Conservation (phyloP, 2,888 invertebrate species). For the Agonopterix heracliana region DNA sequence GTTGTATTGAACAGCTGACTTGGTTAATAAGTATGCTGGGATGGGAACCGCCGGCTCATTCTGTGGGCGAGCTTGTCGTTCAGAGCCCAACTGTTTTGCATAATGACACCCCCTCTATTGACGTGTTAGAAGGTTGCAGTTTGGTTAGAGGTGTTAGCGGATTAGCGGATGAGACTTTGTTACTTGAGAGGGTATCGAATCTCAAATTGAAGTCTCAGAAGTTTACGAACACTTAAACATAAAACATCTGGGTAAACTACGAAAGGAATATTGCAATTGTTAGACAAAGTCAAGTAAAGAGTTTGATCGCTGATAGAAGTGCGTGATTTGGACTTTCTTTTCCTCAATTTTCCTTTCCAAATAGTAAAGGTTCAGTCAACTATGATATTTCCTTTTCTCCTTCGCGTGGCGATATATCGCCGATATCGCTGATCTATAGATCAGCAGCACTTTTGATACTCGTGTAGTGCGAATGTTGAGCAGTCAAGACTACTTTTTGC, state of each 20-base stretch:
- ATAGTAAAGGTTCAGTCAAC: no score
- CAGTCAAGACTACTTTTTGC: no score
- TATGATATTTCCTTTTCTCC: no score
- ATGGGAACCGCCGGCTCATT: conserved; percentile 18
- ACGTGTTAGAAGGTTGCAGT: conserved; percentile 3
- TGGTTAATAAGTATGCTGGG: conserved; percentile 19
- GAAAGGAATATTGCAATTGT: neutral
- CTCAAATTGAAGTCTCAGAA: neutral
- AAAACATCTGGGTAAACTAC: neutral
- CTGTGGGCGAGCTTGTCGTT: conserved; percentile 20
- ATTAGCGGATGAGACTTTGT: neutral
- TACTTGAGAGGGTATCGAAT: neutral
- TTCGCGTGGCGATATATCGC: no score
- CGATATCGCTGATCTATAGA: no score
- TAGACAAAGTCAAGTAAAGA: neutral
- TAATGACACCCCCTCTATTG: conserved; percentile 25
- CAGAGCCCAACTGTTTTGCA: conserved; percentile 22
- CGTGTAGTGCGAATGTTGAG: no score
- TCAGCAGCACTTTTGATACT: no score
- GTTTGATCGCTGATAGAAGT: no score
- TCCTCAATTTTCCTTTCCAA: no score
- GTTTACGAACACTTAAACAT: neutral
- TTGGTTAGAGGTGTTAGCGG: neutral
- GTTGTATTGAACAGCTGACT: conserved; percentile 15
- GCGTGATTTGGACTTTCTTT: no score